Evolutionary conservation across 2,888 invertebrate genomes (phyloP).

Genomic region (Drosophila tanythrix): DNA sequence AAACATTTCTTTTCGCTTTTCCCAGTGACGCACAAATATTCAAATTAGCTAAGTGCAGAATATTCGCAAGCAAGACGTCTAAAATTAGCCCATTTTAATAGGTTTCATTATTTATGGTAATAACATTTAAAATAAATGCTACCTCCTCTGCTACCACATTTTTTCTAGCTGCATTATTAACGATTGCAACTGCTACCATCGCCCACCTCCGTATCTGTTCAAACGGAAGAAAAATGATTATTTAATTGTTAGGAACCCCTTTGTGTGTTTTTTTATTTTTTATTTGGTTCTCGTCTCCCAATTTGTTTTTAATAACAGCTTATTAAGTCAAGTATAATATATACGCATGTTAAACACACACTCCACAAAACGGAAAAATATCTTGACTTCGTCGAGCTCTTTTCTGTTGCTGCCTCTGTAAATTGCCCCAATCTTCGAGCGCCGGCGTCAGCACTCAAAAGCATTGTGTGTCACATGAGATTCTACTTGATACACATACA

Average conservation of each 20-base stretch:
- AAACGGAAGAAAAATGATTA: slow-evolving; percentile 62
- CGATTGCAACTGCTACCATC: neutral
- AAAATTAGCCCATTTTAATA: neutral
- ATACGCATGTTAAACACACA: slow-evolving; percentile 62
- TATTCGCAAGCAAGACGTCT: neutral
- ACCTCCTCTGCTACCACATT: neutral
- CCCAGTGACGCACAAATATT: neutral
- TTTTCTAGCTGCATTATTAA: slow-evolving; percentile 1
- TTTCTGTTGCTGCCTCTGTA: slow-evolving; percentile 19
- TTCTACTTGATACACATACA: slow-evolving; percentile 24
- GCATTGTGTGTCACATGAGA: slow-evolving; percentile 69
- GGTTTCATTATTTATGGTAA: neutral
- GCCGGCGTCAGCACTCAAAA: slow-evolving; percentile 54
- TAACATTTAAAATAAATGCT: neutral
- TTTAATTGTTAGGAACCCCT: slow-evolving; percentile 68
- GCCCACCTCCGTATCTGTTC: slow-evolving; percentile 19
- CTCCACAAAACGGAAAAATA: slow-evolving; percentile 28
- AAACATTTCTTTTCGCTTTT: neutral
- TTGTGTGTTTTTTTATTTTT: neutral
- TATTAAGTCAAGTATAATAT: slow-evolving; percentile 75
- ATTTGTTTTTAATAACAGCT: slow-evolving; percentile 77
- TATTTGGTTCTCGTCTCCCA: slow-evolving; percentile 38
- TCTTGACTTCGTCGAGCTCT: slow-evolving; percentile 32
- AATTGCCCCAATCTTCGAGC: slow-evolving; percentile 69
- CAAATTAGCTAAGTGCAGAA: neutral